phyloP scores from a whole-genome alignment of 2,113 vertebrate species.

The Azemiops feae region DNA sequence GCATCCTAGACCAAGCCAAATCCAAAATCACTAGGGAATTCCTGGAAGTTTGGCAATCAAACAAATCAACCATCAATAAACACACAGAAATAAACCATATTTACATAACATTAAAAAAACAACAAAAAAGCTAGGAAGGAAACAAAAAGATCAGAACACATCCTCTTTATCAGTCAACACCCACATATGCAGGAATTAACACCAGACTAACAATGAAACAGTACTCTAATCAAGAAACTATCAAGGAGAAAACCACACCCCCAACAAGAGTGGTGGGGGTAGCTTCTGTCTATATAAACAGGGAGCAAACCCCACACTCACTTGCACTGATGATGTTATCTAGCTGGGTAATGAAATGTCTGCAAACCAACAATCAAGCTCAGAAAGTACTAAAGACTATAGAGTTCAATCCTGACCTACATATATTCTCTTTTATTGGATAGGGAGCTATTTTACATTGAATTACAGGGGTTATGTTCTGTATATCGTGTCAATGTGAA shows the following conservation, averaged over 20 bases:
- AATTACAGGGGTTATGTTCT: not conserved
- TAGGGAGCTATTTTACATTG: not conserved
- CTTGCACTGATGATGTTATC: not conserved
- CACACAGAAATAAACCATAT: not conserved
- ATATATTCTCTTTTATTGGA: not conserved
- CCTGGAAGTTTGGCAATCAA: not conserved
- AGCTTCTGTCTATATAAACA: not conserved
- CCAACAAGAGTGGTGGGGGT: too few species aligned
- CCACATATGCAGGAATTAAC: too few species aligned
- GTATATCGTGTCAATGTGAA: not conserved
- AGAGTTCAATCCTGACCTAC: not conserved
- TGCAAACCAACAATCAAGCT: not conserved
- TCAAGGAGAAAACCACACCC: too few species aligned
- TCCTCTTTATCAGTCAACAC: too few species aligned
- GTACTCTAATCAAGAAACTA: not conserved
- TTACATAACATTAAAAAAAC: not conserved
- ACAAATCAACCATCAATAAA: not conserved
- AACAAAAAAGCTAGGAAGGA: not conserved
- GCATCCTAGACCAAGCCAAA: not conserved
- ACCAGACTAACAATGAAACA: not conserved
- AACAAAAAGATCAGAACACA: not conserved
- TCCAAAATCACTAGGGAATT: not conserved
- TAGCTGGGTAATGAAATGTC: not conserved
- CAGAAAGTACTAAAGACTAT: not conserved
- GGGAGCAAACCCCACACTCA: not conserved